Evolutionary conservation across 2,797 vertebrate species (phyloP).

Genomic region (Emys orbicularis): DNA sequence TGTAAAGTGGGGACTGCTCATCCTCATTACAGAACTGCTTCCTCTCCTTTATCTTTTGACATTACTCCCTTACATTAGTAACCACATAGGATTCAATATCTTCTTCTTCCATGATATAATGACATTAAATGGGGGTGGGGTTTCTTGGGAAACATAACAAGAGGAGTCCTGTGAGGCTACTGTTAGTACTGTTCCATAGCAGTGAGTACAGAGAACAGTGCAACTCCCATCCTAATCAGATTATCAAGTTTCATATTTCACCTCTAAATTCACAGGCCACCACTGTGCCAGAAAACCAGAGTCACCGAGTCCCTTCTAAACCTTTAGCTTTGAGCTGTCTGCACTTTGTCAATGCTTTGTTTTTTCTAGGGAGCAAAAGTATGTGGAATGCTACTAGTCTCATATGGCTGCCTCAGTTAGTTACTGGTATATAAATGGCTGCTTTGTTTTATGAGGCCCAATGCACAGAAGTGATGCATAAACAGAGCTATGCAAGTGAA

Average conservation of each 20-base stretch:
- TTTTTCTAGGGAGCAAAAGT: not conserved
- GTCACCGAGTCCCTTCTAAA: not conserved
- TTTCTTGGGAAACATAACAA: not conserved
- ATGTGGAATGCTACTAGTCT: not conserved
- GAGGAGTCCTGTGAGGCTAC: not conserved
- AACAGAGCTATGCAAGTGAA: not conserved
- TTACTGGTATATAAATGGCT: not conserved
- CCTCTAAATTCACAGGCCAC: not conserved
- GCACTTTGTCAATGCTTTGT: not conserved
- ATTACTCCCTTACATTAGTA: not conserved
- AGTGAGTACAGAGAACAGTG: not conserved
- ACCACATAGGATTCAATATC: not conserved
- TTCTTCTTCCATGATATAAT: not conserved
- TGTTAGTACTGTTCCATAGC: not conserved
- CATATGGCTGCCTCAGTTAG: not conserved
- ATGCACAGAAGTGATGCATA: not conserved
- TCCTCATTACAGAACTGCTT: not conserved
- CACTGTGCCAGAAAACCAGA: not conserved
- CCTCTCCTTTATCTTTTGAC: not conserved
- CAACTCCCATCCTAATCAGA: not conserved
- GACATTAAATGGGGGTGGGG: not conserved
- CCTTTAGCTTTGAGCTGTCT: not conserved
- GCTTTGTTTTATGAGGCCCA: not conserved
- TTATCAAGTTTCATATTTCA: accelerated
- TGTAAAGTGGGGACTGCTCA: not conserved